Conservation (phyloP, 2,113 vertebrate genomes). For the Entelurus aequoreus region DNA sequence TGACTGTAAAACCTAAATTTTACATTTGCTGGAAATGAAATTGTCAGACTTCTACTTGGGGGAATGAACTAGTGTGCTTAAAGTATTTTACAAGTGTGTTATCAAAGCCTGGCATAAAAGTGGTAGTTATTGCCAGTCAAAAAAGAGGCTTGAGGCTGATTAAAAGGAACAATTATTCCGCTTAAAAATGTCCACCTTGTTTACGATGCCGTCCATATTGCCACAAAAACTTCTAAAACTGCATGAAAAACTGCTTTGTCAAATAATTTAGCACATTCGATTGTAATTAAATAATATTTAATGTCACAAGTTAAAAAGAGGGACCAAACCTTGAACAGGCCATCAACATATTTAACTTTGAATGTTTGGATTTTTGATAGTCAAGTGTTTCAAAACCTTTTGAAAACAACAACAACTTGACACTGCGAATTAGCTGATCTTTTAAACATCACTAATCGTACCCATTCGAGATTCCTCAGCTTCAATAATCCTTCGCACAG, state of each 20-base stretch:
- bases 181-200: constrained; percentile 1
- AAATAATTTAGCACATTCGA: neutral
- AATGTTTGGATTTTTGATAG: neutral
- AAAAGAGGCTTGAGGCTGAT: constrained; percentile 13
- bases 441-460: constrained; percentile 59
- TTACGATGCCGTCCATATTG: constrained; percentile 5
- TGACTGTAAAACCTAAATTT: constrained; percentile 33
- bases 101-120: constrained; percentile 31
- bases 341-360: neutral
- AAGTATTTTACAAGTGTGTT: constrained; percentile 18
- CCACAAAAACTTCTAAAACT: neutral
- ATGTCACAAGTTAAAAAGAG: neutral
- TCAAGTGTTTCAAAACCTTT: neutral
- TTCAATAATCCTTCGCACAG: constrained; percentile 93
- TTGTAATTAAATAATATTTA: neutral
- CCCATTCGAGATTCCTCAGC: constrained; percentile 93
- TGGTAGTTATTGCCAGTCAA: constrained; percentile 25
- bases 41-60: constrained; percentile 19
- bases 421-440: constrained; percentile 7
- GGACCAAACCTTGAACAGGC: neutral
- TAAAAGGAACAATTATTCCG: constrained; percentile 19
- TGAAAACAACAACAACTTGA: constrained; percentile 29
- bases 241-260: neutral
- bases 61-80: constrained; percentile 32
- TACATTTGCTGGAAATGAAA: constrained; percentile 22